Conservation (phyloP, 2,797 vertebrate genomes). For the Glossophaga mutica region DNA sequence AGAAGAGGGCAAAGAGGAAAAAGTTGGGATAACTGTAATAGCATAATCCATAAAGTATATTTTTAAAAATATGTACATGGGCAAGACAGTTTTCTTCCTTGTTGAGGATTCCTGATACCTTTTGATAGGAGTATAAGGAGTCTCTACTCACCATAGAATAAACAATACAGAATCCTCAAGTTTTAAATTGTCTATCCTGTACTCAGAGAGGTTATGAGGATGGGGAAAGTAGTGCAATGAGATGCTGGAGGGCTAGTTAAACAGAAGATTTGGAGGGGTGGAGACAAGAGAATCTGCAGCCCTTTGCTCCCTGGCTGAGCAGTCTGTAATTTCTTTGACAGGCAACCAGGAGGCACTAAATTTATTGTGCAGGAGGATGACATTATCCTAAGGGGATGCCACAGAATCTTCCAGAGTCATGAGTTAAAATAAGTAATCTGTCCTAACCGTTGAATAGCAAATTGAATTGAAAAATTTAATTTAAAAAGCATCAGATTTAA, state of each 20-base stretch:
- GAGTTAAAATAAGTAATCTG: background rate
- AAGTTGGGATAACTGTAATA: background rate
- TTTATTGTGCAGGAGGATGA: background rate
- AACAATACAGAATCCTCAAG: background rate
- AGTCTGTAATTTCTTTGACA: background rate
- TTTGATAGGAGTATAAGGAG: background rate
- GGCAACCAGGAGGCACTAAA: background rate
- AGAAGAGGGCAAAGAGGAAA: background rate
- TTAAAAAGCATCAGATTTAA: conserved; percentile 5
- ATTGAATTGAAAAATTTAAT: background rate
- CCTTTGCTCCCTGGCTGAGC: background rate
- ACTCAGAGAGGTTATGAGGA: background rate
- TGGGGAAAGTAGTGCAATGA: background rate
- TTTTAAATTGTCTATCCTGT: background rate
- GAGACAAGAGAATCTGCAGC: background rate
- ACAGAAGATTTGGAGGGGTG: rapidly evolving
- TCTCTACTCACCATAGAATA: background rate
- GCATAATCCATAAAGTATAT: background rate
- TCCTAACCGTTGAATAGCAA: background rate
- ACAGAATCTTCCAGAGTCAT: background rate
- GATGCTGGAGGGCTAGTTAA: background rate
- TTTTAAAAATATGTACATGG: background rate
- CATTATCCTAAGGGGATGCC: background rate
- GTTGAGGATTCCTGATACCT: background rate
- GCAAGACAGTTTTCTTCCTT: background rate